Percentiles rank a stretch among this genome's conserved stretches.
These are phyloP conservation scores for Acromyrmex heyeri DNA, from an alignment of 1,140 invertebrate genomes.

Conservation along the genomic window DNA sequence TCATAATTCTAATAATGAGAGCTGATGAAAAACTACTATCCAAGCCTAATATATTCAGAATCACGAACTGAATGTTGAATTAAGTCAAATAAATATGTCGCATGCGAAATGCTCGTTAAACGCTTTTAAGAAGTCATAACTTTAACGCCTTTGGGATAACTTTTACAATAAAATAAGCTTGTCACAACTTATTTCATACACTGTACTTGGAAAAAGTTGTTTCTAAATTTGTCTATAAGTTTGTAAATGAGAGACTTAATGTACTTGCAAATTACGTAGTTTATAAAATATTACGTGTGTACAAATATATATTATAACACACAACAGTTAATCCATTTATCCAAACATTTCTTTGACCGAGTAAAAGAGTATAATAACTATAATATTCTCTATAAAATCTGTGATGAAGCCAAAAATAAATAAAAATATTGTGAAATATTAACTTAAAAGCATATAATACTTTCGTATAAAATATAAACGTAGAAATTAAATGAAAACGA, in stretches of 20 bases:
- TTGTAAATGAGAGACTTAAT: background rate
- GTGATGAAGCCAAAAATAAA: background rate
- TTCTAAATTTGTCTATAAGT: constrained; percentile 18
- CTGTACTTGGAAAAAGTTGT: background rate
- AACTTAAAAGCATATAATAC: background rate
- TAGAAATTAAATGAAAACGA: constrained; percentile 39
- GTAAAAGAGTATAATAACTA: background rate
- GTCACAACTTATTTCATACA: constrained; percentile 28
- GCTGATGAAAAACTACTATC: background rate
- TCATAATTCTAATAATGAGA: constrained; percentile 1
- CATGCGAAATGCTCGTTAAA: constrained; percentile 69
- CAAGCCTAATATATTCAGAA: constrained; percentile 65
- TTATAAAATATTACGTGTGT: background rate
- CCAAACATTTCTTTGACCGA: background rate
- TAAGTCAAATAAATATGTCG: constrained; percentile 75
- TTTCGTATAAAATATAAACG: background rate
- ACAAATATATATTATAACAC: background rate
- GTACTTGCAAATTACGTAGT: background rate
- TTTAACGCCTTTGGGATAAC: constrained; percentile 64
- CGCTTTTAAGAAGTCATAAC: constrained; percentile 66
- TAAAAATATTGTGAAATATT: constrained; percentile 14
- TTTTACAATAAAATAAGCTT: constrained; percentile 58
- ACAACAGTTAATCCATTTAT: background rate
- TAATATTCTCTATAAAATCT: background rate
- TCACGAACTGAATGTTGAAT: constrained; percentile 47